A percentile compares a stretch with the other conserved stretches of the same genome.
Conservation (phyloP, 2,888 invertebrate genomes). For the Biston betularia region DNA sequence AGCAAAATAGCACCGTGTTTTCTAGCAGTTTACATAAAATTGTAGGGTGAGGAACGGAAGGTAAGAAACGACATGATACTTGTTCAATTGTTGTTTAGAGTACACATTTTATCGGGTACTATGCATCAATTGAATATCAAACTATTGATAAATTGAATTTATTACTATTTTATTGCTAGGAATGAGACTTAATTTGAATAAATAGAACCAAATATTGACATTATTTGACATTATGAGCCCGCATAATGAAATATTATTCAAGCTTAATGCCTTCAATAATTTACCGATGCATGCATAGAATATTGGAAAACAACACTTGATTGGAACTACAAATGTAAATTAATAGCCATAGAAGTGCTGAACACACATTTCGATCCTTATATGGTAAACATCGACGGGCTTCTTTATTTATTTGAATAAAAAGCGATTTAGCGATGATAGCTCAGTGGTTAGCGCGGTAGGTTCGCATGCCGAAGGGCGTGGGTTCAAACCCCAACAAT, state of each 20-base stretch:
- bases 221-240: conserved; percentile 45
- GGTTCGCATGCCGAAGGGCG: too few relatives aligned
- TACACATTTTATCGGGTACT: conserved; percentile 7
- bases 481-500: too few relatives aligned
- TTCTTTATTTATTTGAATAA: conserved; percentile 16
- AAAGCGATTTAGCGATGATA: too few relatives aligned
- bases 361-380: conserved; percentile 8
- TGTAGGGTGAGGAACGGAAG: background rate
- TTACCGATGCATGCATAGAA: background rate
- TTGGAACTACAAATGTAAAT: conserved; percentile 5
- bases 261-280: conserved; percentile 32
- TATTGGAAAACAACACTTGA: background rate
- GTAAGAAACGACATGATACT: background rate
- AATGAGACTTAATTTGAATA: conserved; percentile 56
- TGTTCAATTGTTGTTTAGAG: conserved; percentile 14
- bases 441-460: too few relatives aligned
- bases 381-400: background rate
- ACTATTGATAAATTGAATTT: conserved; percentile 58
- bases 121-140: too few relatives aligned
- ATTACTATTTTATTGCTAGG: conserved; percentile 53
- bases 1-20: background rate
- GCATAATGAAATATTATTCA: conserved; percentile 33
- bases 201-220: conserved; percentile 51
- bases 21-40: background rate
- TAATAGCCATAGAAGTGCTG: background rate